These are phyloP conservation scores for Hydrotaea cyrtoneurina DNA, from an alignment of 2,888 invertebrate genomes.

Conservation along the genomic window DNA sequence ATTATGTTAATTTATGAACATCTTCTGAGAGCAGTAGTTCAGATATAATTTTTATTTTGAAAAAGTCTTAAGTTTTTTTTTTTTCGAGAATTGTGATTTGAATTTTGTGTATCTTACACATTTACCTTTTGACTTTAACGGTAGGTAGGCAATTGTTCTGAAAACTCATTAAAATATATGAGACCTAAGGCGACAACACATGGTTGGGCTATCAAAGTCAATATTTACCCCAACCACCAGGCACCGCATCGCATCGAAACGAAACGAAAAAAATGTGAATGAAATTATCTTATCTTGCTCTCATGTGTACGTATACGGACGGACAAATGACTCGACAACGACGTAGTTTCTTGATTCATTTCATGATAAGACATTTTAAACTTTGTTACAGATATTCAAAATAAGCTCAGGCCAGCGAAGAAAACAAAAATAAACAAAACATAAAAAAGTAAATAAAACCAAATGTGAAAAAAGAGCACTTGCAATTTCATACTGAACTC, in stretches of 20 bases:
- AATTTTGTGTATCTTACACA: no score
- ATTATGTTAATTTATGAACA: no score
- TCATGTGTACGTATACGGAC: not conserved
- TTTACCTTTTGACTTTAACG: no score
- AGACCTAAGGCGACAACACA: not conserved
- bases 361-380: not conserved
- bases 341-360: not conserved
- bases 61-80: no score
- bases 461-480: conserved; percentile 21
- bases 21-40: no score
- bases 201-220: not conserved
- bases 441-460: not conserved
- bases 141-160: no score
- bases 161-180: conserved; percentile 3
- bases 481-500: conserved; percentile 17
- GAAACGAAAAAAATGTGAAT: not conserved
- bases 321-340: not conserved
- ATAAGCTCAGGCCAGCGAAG: not conserved
- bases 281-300: conserved; percentile 14
- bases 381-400: not conserved
- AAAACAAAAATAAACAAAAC: not conserved
- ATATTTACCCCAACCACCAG: conserved; percentile 6
- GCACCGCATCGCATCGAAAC: not conserved
- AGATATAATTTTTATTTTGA: no score
- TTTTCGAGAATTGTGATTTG: no score